A percentile compares a stretch with the other conserved stretches of the same genome.
phyloP scores from a whole-genome alignment of 2,113 vertebrate genomes.

The Vireo altiloquus region DNA sequence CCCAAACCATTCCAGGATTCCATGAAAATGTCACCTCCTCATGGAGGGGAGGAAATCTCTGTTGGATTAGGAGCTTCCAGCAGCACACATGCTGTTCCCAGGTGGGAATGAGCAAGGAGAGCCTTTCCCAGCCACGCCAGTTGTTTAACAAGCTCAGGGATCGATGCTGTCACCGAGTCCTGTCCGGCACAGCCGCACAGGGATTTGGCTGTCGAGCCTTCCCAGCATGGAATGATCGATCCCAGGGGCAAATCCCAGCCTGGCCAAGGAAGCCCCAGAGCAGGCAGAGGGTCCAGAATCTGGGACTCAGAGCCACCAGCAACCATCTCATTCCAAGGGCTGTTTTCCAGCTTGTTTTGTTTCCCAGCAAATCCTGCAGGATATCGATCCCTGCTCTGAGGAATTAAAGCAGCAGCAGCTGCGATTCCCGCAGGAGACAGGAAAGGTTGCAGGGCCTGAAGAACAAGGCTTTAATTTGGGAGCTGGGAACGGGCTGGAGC shows the following conservation, averaged over 20 bases:
- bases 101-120: accelerated
- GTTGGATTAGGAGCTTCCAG: not conserved
- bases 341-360: not conserved
- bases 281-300: not conserved
- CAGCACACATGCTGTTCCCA: accelerated
- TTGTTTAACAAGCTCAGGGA: not conserved
- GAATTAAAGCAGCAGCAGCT: not conserved
- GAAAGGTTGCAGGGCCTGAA: not conserved
- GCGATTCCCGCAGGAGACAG: not conserved
- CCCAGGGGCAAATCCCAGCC: not conserved
- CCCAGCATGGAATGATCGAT: accelerated
- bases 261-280: accelerated
- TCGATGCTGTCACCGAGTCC: not conserved
- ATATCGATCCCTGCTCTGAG: not conserved
- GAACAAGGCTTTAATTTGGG: not conserved
- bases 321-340: accelerated
- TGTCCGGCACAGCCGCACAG: accelerated
- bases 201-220: not conserved
- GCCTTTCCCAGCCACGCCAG: not conserved
- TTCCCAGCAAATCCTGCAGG: not conserved
- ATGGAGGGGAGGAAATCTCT: accelerated
- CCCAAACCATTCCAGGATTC: not conserved
- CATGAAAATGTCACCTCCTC: not conserved
- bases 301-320: not conserved
- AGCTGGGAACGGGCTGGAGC: not conserved